phyloP scores from a whole-genome alignment of 2,797 vertebrate genomes.

The Pseudochirops corinnae region DNA sequence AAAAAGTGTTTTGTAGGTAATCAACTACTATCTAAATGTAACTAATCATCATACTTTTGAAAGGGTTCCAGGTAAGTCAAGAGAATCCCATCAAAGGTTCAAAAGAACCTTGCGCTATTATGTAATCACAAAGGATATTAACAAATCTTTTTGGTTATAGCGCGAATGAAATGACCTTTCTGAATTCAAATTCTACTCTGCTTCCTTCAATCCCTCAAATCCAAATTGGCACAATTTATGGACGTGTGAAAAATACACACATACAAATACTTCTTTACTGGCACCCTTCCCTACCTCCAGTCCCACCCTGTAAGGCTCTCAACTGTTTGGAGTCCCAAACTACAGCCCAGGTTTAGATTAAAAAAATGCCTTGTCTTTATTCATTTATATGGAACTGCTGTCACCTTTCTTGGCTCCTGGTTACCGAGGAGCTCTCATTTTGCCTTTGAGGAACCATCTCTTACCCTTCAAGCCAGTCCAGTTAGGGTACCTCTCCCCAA shows the following conservation, averaged over 20 bases:
- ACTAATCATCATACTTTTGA: not conserved
- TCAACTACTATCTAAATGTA: not conserved
- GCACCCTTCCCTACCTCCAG: not conserved
- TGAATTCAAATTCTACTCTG: not conserved
- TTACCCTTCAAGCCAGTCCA: not conserved
- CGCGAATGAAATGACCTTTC: not conserved
- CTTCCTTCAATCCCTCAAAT: not conserved
- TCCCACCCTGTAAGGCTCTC: not conserved
- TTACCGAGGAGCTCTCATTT: not conserved
- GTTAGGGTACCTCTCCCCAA: not conserved
- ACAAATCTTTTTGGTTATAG: not conserved
- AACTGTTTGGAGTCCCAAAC: not conserved
- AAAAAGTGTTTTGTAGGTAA: not conserved
- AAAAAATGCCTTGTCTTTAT: not conserved
- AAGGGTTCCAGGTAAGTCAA: not conserved
- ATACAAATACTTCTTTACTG: not conserved
- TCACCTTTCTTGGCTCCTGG: not conserved
- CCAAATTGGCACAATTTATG: not conserved
- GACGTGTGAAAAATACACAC: not conserved
- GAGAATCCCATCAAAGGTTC: not conserved
- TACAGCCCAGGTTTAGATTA: not conserved
- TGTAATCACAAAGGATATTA: not conserved
- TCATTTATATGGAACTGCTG: not conserved
- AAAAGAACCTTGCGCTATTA: too few species aligned
- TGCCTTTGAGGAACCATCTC: not conserved